Conservation (phyloP, 2,113 vertebrate genomes). For the Ctenomys sociabilis region DNA sequence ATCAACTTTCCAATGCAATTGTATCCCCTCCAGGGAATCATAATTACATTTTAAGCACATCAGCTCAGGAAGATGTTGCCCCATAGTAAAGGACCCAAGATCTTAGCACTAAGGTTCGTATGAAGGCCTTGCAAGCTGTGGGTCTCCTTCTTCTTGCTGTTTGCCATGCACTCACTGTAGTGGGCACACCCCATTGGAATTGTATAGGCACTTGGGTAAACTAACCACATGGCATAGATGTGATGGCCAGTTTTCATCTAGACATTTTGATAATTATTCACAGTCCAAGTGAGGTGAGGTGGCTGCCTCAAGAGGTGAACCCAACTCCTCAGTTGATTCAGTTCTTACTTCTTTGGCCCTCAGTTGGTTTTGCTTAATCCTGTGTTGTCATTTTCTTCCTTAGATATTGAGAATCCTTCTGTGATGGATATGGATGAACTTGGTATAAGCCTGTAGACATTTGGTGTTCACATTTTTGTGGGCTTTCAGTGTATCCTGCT, state of each 20-base stretch:
- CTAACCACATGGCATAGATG: neutral
- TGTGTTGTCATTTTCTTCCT: neutral
- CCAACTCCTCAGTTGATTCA: neutral
- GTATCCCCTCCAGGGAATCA: no score
- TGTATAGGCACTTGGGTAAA: neutral
- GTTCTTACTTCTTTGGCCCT: neutral
- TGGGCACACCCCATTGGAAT: neutral
- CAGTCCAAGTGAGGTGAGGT: neutral
- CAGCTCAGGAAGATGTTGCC: neutral
- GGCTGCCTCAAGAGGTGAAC: neutral
- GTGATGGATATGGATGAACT: neutral
- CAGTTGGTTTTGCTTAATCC: neutral
- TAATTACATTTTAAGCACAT: no score
- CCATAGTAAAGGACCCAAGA: neutral
- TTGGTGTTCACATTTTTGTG: neutral
- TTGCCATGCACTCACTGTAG: neutral
- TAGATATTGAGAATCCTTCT: neutral
- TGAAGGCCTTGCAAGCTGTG: constrained; percentile 31
- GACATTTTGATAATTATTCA: neutral
- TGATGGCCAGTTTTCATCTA: neutral
- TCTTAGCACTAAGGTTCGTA: neutral
- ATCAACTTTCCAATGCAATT: neutral
- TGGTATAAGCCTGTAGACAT: no score
- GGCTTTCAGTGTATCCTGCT: neutral
- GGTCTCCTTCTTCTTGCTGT: constrained; percentile 16